Evolutionary conservation across 2,797 vertebrate genomes (phyloP), one percentile per base, ranked within the genome.

Genomic region (Oophaga sylvatica): DNA sequence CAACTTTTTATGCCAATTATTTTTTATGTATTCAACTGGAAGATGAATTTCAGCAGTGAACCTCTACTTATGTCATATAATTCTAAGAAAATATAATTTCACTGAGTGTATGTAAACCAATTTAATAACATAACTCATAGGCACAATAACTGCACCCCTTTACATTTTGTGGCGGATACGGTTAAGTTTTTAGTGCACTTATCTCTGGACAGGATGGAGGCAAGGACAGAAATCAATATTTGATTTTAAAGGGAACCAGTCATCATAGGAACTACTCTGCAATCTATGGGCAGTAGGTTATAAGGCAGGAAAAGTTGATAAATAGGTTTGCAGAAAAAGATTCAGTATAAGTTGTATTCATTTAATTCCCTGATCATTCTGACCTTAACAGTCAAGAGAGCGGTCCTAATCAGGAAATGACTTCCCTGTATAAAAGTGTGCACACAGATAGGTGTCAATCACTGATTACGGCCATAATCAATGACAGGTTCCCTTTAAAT

Each of bases 181-280:
- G 65, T 29, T 3, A 13, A 17, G 29, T 6, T 35, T 35, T 70
- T 8, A 70, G 68, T 70, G 29, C 68, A 70, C 12, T 45, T 4
- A 31, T 45, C 35, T 35, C 20, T 0, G 10, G 71, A 53, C 71
- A 48, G 41, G 20, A 48, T 75, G 71, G 71, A 75, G 41, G 20
- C 71, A 22, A 75, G 71, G 71, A 75, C 41, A 41, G 71, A 48
- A 45, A 73, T 45, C 71, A 75, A 11, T 17, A 71, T n/a, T 48
- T 15, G 6, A 35, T 60, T 79, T 86, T 82, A 63, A 89, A 89
- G 48, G 48, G 48, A 53, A 53, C 48, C 48, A 53, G 48, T 53
- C 48, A 53, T 8, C 48, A 11, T 53, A n/a, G 48, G 48, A 53
- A 53, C 8, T 53, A 53, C 48, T 53, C 8, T 53, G 48, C 48